phyloP scores from a whole-genome alignment of 1,140 invertebrate genomes.

The Teleopsis dalmanni region DNA sequence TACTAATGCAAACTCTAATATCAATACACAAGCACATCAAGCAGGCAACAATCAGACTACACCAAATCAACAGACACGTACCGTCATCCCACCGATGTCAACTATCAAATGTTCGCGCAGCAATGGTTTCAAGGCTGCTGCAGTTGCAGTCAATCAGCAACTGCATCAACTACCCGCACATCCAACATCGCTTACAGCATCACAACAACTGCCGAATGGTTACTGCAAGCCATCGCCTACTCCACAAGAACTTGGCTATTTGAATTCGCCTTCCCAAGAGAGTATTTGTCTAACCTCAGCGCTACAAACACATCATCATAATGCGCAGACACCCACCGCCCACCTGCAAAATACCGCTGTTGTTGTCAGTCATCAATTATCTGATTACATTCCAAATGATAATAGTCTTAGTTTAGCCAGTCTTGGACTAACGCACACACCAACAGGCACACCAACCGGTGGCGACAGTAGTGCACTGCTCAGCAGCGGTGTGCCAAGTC shows the following conservation, averaged over 20 bases:
- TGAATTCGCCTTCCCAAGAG: conserved; percentile 34
- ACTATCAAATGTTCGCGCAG: conserved; percentile 39
- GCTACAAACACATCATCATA: conserved; percentile 14
- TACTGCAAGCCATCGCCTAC: conserved; percentile 41
- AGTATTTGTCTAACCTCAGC: conserved; percentile 14
- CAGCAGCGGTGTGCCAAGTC: conserved; percentile 9
- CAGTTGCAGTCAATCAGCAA: conserved; percentile 4
- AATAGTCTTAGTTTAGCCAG: conserved; percentile 9
- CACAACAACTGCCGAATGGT: conserved; percentile 29
- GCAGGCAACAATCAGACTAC: conserved; percentile 11
- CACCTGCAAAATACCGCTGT: conserved; percentile 2
- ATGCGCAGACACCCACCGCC: conserved; percentile 12
- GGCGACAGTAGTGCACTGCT: conserved; percentile 4
- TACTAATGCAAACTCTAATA: conserved; percentile 14
- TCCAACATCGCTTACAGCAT: conserved; percentile 15
- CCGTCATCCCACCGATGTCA: conserved; percentile 38
- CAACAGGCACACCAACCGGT: conserved; percentile 12
- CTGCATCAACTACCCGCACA: conserved; percentile 11
- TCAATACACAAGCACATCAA: conserved; percentile 7
- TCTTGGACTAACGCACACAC: conserved; percentile 2
- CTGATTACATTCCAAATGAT: conserved; percentile 24
- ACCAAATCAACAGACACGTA: conserved; percentile 20
- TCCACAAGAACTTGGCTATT: conserved; percentile 34
- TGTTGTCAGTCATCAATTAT: conserved; percentile 8
- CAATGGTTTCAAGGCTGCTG: conserved; percentile 14